These are phyloP conservation scores for Thomomys bottae DNA, from an alignment of 2,113 vertebrate species.

Conservation along the genomic window DNA sequence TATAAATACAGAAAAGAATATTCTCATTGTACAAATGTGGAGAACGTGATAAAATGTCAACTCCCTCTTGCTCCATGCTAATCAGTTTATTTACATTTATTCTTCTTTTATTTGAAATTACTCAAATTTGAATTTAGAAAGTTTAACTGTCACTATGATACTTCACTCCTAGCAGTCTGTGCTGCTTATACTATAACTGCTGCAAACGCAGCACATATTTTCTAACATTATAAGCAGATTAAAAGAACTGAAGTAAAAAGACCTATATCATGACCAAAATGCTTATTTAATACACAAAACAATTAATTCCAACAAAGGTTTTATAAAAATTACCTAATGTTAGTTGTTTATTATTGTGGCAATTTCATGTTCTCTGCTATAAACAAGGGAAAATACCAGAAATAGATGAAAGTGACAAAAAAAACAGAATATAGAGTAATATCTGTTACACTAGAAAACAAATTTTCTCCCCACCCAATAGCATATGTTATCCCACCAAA, in stretches of 20 bases:
- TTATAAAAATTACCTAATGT: slow-evolving; percentile 4
- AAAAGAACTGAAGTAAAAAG: neutral
- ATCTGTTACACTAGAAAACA: slow-evolving; percentile 20
- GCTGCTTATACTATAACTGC: neutral
- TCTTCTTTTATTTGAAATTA: slow-evolving; percentile 22
- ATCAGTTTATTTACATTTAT: slow-evolving; percentile 22
- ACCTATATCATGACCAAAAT: neutral
- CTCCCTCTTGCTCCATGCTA: neutral
- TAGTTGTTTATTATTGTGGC: neutral
- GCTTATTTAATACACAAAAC: neutral
- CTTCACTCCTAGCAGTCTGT: neutral
- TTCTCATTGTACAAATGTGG: neutral
- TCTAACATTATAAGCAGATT: slow-evolving; percentile 6
- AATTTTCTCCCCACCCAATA: slow-evolving; percentile 43
- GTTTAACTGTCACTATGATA: slow-evolving; percentile 43
- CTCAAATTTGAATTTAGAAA: slow-evolving; percentile 26
- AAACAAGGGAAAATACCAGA: neutral
- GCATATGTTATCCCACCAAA: neutral
- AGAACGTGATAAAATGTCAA: slow-evolving; percentile 39
- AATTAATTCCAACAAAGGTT: slow-evolving; percentile 25
- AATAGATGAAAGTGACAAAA: slow-evolving; percentile 49
- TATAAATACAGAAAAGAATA: neutral
- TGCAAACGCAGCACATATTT: neutral
- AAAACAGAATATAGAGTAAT: neutral
- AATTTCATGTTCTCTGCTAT: slow-evolving; percentile 10